phyloP scores from a whole-genome alignment of 2,113 vertebrate species.

The Aix galericulata region DNA sequence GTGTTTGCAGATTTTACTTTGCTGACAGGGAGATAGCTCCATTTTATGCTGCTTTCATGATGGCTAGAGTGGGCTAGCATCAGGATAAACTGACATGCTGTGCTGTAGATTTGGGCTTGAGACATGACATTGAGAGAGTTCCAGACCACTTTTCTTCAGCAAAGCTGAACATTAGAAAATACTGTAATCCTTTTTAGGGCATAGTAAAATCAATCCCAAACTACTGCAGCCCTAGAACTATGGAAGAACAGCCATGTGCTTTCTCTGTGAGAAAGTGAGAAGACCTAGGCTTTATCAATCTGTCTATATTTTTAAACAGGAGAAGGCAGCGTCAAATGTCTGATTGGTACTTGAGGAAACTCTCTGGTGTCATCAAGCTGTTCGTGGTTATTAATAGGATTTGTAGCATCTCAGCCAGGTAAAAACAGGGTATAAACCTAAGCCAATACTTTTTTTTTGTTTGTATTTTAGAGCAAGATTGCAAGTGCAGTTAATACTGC shows the following conservation, averaged over 20 bases:
- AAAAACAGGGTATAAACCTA: slow-evolving; percentile 66
- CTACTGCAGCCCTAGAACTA: neutral
- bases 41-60: slow-evolving; percentile 34
- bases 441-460: slow-evolving; percentile 23
- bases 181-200: neutral
- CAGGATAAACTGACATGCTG: neutral
- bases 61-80: neutral
- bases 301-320: neutral
- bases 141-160: neutral
- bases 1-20: slow-evolving; percentile 13
- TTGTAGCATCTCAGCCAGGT: slow-evolving; percentile 57
- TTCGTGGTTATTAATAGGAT: neutral
- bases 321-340: neutral
- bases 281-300: neutral
- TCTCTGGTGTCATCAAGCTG: neutral
- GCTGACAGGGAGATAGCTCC: slow-evolving; percentile 35
- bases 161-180: neutral
- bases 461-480: neutral
- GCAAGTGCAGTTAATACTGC: neutral
- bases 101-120: neutral
- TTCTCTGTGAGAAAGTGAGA: slow-evolving; percentile 72
- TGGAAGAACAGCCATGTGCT: neutral
- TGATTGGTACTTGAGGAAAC: neutral
- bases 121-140: neutral
- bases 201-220: neutral